A percentile compares a stretch with the other conserved stretches of the same genome.
Evolutionary conservation across 35 echinoderm and acorn worm species (phyloP).

Genomic region (Chiridota heheva): DNA sequence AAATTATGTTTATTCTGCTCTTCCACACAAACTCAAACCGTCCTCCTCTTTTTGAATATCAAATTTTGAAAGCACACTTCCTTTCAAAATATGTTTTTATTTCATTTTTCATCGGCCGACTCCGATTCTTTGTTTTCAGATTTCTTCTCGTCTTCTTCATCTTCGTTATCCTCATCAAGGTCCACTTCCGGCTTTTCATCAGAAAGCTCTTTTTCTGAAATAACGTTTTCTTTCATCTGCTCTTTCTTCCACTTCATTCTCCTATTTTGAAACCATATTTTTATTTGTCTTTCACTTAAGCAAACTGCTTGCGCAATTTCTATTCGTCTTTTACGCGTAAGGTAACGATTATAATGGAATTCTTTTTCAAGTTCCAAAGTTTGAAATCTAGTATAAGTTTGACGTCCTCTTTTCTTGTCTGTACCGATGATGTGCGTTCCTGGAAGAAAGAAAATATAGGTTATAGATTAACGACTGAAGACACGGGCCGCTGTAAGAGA

Average conservation of each 20-base stretch:
- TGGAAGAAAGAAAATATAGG: slow-evolving; percentile 3
- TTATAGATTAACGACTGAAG: not conserved
- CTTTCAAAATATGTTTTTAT: too few species aligned
- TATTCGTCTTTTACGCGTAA: slow-evolving; percentile 83
- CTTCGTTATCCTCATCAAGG: slow-evolving; percentile 39
- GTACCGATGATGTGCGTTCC: slow-evolving; percentile 90
- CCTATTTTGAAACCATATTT: slow-evolving; percentile 99
- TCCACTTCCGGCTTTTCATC: slow-evolving; percentile 29
- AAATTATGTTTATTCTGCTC: too few species aligned
- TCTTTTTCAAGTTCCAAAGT: slow-evolving; percentile 95
- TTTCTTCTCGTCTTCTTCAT: slow-evolving; percentile 6
- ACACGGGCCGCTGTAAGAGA: not conserved
- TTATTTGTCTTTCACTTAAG: slow-evolving; percentile 90
- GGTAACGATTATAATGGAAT: slow-evolving; percentile 95
- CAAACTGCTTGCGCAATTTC: slow-evolving; percentile 95
- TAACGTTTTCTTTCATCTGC: slow-evolving; percentile 36
- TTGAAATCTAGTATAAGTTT: slow-evolving; percentile 91
- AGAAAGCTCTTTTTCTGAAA: not conserved
- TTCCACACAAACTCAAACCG: too few species aligned
- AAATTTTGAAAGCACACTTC: too few species aligned
- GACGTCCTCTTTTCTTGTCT: slow-evolving; percentile 80
- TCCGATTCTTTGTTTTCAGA: slow-evolving; percentile 25
- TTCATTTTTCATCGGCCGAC: too few species aligned
- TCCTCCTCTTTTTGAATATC: too few species aligned
- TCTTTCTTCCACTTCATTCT: slow-evolving; percentile 99